Conservation (phyloP, 2,888 invertebrate genomes). For the Piscicola geometra region DNA sequence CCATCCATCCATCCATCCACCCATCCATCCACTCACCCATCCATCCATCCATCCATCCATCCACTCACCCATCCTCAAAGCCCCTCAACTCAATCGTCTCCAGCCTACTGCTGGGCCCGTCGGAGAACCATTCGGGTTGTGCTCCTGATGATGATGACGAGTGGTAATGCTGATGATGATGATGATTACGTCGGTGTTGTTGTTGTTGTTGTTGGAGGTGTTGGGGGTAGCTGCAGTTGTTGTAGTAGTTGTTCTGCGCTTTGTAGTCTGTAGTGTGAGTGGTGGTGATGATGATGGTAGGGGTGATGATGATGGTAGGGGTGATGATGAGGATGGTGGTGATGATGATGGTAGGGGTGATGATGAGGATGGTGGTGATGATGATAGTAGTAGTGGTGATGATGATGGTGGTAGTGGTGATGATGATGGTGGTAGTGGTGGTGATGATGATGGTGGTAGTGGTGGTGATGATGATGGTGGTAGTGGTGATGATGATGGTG, state of each 20-base stretch:
- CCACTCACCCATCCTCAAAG: neutral
- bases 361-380: constrained; percentile 5
- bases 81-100: constrained; percentile 11
- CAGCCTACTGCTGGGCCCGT: neutral
- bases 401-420: neutral
- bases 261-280: no score
- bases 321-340: neutral
- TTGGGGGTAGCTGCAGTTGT: neutral
- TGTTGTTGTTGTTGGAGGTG: neutral
- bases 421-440: constrained; percentile 52
- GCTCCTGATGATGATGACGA: no score
- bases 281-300: no score
- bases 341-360: neutral
- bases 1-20: no score
- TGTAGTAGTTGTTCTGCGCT: no score
- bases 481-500: constrained; percentile 28
- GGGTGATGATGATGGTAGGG: no score
- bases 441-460: constrained; percentile 31
- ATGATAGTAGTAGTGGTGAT: constrained; percentile 12
- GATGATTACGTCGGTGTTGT: no score
- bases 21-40: neutral
- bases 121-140: constrained; percentile 16
- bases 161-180: no score
- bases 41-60: neutral
- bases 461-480: constrained; percentile 2